A percentile compares a stretch with the other conserved stretches of the same genome.
Conservation (phyloP, 2,113 vertebrate species). For the Odocoileus hemionus region DNA sequence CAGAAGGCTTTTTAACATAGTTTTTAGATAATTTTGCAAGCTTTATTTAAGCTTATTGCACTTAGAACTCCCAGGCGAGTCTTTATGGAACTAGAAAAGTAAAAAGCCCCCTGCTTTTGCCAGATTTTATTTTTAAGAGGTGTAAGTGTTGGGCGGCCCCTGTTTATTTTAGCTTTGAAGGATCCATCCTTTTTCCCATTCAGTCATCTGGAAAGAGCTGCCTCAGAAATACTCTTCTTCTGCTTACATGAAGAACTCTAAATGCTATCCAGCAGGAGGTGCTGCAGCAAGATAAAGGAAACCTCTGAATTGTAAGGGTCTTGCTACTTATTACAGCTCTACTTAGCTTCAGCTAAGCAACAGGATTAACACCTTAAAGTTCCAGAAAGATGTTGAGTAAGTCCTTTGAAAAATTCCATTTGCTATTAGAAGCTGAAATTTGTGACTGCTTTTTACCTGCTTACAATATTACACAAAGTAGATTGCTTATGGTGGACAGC, state of each 20-base stretch:
- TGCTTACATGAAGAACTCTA: conserved; percentile 60
- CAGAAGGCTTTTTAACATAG: conserved; percentile 33
- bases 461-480: not conserved
- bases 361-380: conserved; percentile 58
- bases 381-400: conserved; percentile 71
- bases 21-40: conserved; percentile 45
- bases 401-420: conserved; percentile 47
- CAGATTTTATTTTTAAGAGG: conserved; percentile 40
- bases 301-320: conserved; percentile 40
- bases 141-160: not conserved
- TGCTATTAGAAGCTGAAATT: conserved; percentile 6
- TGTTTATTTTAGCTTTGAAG: conserved; percentile 51
- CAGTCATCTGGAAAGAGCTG: conserved; percentile 30
- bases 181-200: conserved; percentile 29
- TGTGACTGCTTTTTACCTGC: conserved; percentile 7
- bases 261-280: conserved; percentile 68
- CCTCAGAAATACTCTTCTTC: conserved; percentile 46
- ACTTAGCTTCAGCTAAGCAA: conserved; percentile 31
- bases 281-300: conserved; percentile 44
- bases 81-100: conserved; percentile 30
- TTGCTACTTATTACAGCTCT: not conserved
- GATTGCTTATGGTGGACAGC: not conserved
- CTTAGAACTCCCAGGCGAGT: conserved; percentile 11
- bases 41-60: conserved; percentile 16
- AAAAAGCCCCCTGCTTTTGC: not conserved